Evolutionary conservation across 2,888 invertebrate genomes (phyloP).

Genomic region (Microctonus brassicae): DNA sequence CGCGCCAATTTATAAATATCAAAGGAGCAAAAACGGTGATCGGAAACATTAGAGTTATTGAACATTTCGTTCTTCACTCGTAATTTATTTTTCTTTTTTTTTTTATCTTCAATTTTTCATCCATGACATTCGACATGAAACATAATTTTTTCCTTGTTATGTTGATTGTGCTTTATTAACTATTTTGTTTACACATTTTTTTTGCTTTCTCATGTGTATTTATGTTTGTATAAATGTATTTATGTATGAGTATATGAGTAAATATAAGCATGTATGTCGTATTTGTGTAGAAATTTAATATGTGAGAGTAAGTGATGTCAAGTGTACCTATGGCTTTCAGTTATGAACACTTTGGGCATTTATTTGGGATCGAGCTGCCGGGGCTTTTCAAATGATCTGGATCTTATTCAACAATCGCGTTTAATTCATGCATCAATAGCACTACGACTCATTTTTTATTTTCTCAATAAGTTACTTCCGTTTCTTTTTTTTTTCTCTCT

Average conservation of each 20-base stretch:
- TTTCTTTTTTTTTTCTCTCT: neutral
- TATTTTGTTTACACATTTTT: neutral
- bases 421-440: neutral
- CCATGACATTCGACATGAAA: slow-evolving; percentile 5
- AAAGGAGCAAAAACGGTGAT: slow-evolving; percentile 35
- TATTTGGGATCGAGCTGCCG: slow-evolving; percentile 59
- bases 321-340: slow-evolving; percentile 55
- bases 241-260: slow-evolving; percentile 2
- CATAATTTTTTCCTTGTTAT: slow-evolving; percentile 1
- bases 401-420: slow-evolving; percentile 20
- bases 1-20: slow-evolving; percentile 36
- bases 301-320: neutral
- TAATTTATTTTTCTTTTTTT: slow-evolving; percentile 3
- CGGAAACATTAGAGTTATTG: slow-evolving; percentile 37
- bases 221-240: slow-evolving; percentile 6
- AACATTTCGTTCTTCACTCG: neutral
- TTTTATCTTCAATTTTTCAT: neutral
- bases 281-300: neutral
- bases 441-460: slow-evolving; percentile 36
- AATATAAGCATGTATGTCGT: slow-evolving; percentile 30
- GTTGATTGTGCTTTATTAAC: slow-evolving; percentile 16
- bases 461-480: slow-evolving; percentile 37
- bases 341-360: slow-evolving; percentile 68
- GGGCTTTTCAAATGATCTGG: slow-evolving; percentile 34
- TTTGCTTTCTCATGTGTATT: neutral